A percentile compares a stretch with the other conserved stretches of the same genome.
phyloP scores from a whole-genome alignment of 2,113 vertebrate species.

The Tragelaphus scriptus region DNA sequence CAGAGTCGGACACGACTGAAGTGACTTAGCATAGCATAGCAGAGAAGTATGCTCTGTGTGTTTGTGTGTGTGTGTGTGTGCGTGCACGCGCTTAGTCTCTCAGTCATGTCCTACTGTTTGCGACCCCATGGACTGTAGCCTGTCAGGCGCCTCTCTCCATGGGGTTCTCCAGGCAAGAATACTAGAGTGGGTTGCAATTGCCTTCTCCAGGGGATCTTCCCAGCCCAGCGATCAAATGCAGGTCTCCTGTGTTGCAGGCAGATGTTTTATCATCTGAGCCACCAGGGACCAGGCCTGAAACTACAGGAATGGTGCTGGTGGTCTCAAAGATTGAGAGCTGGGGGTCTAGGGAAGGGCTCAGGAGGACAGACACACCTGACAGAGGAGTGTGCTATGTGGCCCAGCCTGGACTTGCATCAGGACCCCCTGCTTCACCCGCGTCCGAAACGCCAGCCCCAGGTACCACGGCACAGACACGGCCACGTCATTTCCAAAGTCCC shows the following conservation, averaged over 20 bases:
- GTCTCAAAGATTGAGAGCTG: not conserved
- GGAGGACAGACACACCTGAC: constrained; percentile 86
- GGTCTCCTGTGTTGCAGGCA: not conserved
- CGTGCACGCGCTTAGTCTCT: fast-evolving
- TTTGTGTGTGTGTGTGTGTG: not conserved
- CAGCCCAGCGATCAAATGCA: not conserved
- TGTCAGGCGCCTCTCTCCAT: not conserved
- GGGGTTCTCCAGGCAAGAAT: not conserved
- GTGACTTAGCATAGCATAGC: too few species aligned
- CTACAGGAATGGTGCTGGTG: not conserved
- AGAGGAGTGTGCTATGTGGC: constrained; percentile 91
- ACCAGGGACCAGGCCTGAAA: not conserved
- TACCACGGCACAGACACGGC: constrained; percentile 95
- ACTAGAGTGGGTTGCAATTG: not conserved
- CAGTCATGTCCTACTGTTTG: not conserved
- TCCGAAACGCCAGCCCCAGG: constrained; percentile 94
- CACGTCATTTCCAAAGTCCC: constrained; percentile 95
- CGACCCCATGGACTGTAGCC: not conserved
- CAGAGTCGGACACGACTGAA: too few species aligned
- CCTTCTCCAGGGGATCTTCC: not conserved
- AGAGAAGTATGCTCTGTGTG: not conserved
- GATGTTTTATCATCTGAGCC: not conserved
- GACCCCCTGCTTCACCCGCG: constrained; percentile 86
- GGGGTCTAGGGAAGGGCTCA: not conserved
- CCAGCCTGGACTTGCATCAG: constrained; percentile 94